Conservation (phyloP, 2,113 vertebrate species). For the Salvelinus fontinalis region DNA sequence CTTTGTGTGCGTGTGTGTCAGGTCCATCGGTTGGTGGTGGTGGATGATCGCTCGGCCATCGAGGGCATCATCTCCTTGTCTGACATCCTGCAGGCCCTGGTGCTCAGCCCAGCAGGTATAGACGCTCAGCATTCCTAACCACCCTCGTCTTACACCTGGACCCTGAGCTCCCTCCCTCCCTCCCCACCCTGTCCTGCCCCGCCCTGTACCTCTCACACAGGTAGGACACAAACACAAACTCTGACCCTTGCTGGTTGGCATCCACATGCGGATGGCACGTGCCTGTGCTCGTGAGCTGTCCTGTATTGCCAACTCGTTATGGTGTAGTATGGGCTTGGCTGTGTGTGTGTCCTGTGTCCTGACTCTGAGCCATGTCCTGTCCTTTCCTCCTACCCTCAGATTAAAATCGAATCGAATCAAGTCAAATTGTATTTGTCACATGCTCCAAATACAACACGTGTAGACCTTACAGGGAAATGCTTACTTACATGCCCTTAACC, state of each 20-base stretch:
- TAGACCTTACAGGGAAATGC: no score
- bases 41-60: constrained; percentile 89
- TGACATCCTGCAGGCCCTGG: constrained; percentile 95
- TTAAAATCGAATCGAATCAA: no score
- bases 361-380: neutral
- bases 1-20: constrained; percentile 44
- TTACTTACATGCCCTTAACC: no score
- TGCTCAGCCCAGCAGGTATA: constrained; percentile 96
- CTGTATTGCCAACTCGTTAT: constrained; percentile 27
- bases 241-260: constrained; percentile 3
- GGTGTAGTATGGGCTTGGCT: neutral
- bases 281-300: constrained; percentile 20
- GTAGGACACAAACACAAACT: constrained; percentile 51
- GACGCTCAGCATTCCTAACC: constrained; percentile 66
- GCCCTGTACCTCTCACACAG: constrained; percentile 37
- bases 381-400: neutral
- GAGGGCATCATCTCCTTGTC: constrained; percentile 97
- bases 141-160: constrained; percentile 26
- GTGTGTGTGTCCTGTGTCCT: neutral
- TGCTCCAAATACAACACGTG: no score
- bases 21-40: constrained; percentile 97
- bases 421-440: no score
- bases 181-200: constrained; percentile 46
- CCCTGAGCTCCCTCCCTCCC: constrained; percentile 48
- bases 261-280: constrained; percentile 23